phyloP scores from a whole-genome alignment of 2,888 invertebrate species.

The Eucriotettix oculatus region DNA sequence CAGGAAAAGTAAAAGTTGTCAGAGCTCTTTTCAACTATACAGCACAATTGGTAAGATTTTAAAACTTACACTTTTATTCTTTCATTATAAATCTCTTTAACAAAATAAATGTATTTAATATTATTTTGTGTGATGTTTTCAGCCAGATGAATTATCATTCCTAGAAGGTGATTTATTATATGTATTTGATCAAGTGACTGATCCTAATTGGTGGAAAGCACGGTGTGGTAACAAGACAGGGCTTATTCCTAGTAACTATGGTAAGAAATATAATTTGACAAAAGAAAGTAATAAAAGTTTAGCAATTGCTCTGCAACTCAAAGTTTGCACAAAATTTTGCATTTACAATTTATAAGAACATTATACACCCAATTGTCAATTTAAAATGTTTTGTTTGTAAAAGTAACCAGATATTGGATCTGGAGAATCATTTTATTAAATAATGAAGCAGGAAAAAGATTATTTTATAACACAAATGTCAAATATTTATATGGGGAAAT shows the following conservation, averaged over 20 bases:
- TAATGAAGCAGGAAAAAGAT: too few relatives aligned
- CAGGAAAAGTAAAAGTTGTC: constrained; percentile 37
- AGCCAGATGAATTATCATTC: constrained; percentile 43
- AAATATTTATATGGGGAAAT: too few relatives aligned
- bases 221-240: constrained; percentile 34
- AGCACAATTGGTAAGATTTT: constrained; percentile 33
- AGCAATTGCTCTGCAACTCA: not conserved
- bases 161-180: constrained; percentile 45
- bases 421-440: too few relatives aligned
- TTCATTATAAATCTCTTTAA: too few relatives aligned
- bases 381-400: too few relatives aligned
- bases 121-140: constrained; percentile 4
- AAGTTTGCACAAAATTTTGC: not conserved
- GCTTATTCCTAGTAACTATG: constrained; percentile 42
- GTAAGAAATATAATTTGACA: constrained; percentile 22
- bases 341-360: not conserved
- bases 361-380: too few relatives aligned
- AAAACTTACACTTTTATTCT: not conserved
- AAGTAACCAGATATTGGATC: too few relatives aligned
- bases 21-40: constrained; percentile 36
- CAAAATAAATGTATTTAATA: not conserved
- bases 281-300: too few relatives aligned
- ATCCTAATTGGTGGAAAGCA: constrained; percentile 38
- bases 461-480: too few relatives aligned
- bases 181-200: constrained; percentile 32